These are phyloP conservation scores for Microcebus griseorufus DNA, from an alignment of 2,113 vertebrate species.

Conservation along the genomic window DNA sequence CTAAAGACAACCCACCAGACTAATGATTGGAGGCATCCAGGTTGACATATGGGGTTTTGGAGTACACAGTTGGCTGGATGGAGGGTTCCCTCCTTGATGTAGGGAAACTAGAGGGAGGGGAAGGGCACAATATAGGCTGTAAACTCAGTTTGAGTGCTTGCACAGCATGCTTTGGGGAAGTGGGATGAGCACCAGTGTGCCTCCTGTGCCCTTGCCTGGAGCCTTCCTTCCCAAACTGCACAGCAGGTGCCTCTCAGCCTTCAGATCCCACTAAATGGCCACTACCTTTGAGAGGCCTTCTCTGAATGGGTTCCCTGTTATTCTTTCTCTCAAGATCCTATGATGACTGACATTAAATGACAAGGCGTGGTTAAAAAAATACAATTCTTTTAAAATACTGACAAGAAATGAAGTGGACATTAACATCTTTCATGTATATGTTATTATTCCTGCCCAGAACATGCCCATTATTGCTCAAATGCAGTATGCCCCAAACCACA, in stretches of 20 bases:
- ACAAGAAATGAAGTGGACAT: neutral
- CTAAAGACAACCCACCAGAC: neutral
- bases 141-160: neutral
- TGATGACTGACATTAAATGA: neutral
- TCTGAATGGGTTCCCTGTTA: neutral
- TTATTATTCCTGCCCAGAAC: neutral
- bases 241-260: neutral
- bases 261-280: neutral
- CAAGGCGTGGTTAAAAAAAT: neutral
- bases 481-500: neutral
- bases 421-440: neutral
- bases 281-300: neutral
- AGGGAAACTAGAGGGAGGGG: neutral
- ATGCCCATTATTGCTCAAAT: neutral
- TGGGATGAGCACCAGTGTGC: fast-evolving
- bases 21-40: neutral
- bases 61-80: too few species aligned
- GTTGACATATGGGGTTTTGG: neutral
- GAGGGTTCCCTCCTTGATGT: neutral
- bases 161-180: neutral
- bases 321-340: neutral
- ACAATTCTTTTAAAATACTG: neutral
- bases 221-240: neutral
- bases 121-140: neutral
- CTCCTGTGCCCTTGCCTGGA: neutral